Percentiles rank a stretch among this genome's conserved stretches.
Conservation (phyloP, 1,140 invertebrate species). For the Meloidogyne chitwoodi region DNA sequence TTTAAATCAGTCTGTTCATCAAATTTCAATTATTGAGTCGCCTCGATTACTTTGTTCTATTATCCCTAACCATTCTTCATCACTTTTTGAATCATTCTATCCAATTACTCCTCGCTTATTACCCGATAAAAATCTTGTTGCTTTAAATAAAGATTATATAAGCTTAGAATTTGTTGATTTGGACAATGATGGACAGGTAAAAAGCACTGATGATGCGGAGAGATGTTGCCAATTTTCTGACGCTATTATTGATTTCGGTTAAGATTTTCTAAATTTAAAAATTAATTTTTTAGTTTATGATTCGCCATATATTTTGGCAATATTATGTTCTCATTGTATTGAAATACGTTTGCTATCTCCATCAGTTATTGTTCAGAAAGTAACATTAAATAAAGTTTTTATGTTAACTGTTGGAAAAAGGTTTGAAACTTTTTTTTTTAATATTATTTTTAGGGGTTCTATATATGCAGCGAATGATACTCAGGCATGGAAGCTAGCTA, state of each 20-base stretch:
- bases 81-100: neutral
- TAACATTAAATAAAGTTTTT: conserved; percentile 19
- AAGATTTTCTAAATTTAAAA: neutral
- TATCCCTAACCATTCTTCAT: neutral
- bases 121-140: neutral
- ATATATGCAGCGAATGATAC: conserved; percentile 32
- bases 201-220: neutral
- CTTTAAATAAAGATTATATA: neutral
- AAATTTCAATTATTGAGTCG: neutral
- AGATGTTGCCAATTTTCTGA: conserved; percentile 23
- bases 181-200: neutral
- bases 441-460: neutral
- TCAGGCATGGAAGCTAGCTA: conserved; percentile 28
- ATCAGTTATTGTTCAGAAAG: conserved; percentile 33
- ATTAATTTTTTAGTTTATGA: conserved; percentile 37
- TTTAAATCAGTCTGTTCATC: neutral
- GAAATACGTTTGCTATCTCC: conserved; percentile 39
- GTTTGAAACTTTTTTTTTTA: conserved; percentile 27
- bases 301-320: conserved; percentile 40
- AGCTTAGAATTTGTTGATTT: conserved; percentile 4
- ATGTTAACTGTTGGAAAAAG: conserved; percentile 10
- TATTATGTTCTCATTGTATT: conserved; percentile 31
- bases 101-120: conserved; percentile 5
- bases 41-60: neutral
- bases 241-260: neutral